Percentiles rank a stretch among this genome's conserved stretches.
Evolutionary conservation across 2,888 invertebrate genomes (phyloP).

Genomic region (Leptopterna dolabrata): DNA sequence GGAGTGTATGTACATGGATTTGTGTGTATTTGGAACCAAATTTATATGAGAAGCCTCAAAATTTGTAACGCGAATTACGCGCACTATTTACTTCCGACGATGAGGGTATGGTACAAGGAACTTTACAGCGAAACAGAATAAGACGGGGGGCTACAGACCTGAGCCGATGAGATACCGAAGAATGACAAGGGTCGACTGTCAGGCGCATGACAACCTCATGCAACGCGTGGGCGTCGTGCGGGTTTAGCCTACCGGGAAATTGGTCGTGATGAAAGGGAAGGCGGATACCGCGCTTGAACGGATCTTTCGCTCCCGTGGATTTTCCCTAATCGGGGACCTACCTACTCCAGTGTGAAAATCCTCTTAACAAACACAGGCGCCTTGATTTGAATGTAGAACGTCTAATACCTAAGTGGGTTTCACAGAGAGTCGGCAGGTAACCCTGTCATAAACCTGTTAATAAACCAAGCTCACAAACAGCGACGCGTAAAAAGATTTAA

Average conservation of each 20-base stretch:
- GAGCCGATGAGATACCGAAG: background rate
- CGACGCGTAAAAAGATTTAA: no score
- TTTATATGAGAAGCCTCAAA: no score
- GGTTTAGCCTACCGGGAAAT: conserved; percentile 23
- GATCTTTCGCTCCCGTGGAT: background rate
- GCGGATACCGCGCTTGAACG: background rate
- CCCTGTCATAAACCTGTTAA: no score
- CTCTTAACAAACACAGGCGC: background rate
- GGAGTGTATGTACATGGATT: no score
- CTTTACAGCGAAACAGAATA: no score
- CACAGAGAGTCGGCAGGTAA: no score
- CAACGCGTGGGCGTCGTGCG: background rate
- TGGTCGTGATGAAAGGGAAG: background rate
- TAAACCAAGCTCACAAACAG: no score
- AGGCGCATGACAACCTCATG: background rate
- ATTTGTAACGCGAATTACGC: no score
- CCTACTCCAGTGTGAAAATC: conserved; percentile 1
- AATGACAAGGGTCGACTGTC: background rate
- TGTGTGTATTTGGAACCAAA: no score
- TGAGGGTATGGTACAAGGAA: no score
- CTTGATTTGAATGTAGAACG: background rate
- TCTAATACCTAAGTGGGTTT: background rate
- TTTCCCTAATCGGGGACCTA: background rate
- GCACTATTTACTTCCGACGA: no score
- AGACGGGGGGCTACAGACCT: background rate